Conservation (phyloP, 1,140 invertebrate genomes). For the Aradophagus sp. region DNA sequence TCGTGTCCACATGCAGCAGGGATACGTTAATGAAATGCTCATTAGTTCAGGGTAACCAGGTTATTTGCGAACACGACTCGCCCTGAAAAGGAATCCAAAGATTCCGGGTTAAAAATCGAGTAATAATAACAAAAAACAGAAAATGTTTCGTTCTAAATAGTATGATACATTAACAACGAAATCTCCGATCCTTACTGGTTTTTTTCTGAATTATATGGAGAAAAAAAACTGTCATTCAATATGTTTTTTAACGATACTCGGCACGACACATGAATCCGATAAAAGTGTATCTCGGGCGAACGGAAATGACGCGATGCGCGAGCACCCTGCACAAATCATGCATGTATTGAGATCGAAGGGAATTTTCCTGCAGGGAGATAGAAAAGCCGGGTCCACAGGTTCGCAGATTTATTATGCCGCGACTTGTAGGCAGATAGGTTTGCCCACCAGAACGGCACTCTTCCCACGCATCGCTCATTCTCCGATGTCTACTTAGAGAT, state of each 20-base stretch:
- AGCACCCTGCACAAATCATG: slow-evolving; percentile 58
- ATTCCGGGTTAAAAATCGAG: slow-evolving; percentile 17
- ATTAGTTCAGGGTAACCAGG: slow-evolving; percentile 65
- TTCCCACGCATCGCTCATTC: slow-evolving; percentile 70
- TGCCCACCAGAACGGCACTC: slow-evolving; percentile 63
- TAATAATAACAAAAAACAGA: no score
- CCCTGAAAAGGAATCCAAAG: slow-evolving; percentile 62
- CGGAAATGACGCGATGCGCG: not conserved
- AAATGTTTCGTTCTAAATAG: no score
- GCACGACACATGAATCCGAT: no score
- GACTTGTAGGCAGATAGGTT: slow-evolving; percentile 66
- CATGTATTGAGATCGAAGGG: slow-evolving; percentile 67
- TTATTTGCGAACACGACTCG: slow-evolving; percentile 58
- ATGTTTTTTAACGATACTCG: no score
- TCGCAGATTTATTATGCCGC: slow-evolving; percentile 69
- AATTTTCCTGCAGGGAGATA: slow-evolving; percentile 32
- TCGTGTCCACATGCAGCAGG: slow-evolving; percentile 47
- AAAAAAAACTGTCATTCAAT: no score
- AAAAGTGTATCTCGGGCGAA: no score
- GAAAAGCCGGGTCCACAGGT: slow-evolving; percentile 46
- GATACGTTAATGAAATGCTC: slow-evolving; percentile 59
- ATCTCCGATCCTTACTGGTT: no score
- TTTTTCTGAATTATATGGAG: no score
- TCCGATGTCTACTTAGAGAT: slow-evolving; percentile 64
- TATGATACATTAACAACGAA: no score